These are phyloP conservation scores for Prorops nasuta DNA, from an alignment of 1,140 invertebrate genomes.

Conservation along the genomic window DNA sequence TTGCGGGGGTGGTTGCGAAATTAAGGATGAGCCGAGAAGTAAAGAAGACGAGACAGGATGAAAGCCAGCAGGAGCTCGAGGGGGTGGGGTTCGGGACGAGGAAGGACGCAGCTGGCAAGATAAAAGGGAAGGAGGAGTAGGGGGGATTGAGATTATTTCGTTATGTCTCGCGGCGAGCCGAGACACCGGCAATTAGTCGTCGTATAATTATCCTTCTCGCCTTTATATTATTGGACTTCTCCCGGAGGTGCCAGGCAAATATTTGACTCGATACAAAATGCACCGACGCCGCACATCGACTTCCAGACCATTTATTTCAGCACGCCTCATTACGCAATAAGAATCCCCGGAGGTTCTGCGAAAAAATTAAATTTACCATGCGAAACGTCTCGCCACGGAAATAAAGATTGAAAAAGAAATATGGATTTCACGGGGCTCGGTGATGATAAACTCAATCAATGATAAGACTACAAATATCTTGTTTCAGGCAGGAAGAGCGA, in stretches of 20 bases:
- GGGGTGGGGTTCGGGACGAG: too few species aligned
- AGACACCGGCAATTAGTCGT: conserved; percentile 36
- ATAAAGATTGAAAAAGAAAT: too few species aligned
- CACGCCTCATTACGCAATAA: too few species aligned
- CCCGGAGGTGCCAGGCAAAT: conserved; percentile 19
- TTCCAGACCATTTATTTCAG: not conserved
- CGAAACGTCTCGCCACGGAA: too few species aligned
- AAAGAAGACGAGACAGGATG: not conserved
- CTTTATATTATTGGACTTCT: conserved; percentile 27
- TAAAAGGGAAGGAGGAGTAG: not conserved
- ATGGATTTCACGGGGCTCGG: too few species aligned
- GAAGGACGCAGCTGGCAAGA: too few species aligned
- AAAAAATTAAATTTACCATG: too few species aligned
- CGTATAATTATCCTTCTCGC: conserved; percentile 37
- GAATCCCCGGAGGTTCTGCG: too few species aligned
- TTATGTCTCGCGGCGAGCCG: conserved; percentile 30
- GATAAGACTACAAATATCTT: too few species aligned
- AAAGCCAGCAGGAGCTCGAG: too few species aligned
- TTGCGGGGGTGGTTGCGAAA: conserved; percentile 16
- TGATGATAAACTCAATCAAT: too few species aligned
- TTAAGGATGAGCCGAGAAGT: not conserved
- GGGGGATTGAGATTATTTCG: conserved; percentile 26
- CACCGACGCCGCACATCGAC: conserved; percentile 18
- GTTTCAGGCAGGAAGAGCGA: not conserved
- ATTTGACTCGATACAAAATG: conserved; percentile 26